Evolutionary conservation across 2,888 invertebrate species (phyloP).

Genomic region (Seira musarum): DNA sequence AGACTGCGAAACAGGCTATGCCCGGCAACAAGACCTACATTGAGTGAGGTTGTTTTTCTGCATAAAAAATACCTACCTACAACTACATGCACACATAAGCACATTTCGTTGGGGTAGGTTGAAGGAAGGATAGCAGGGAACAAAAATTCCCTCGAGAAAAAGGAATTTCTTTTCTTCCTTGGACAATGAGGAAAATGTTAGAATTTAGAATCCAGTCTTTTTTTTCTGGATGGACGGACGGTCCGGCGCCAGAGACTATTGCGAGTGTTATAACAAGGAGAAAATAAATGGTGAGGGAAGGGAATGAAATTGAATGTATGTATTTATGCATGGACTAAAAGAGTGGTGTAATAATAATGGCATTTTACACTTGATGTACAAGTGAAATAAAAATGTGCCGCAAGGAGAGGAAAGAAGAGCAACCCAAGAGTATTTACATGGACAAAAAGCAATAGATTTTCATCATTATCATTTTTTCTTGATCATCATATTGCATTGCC

Average conservation of each 20-base stretch:
- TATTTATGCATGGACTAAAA: neutral
- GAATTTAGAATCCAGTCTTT: constrained; percentile 53
- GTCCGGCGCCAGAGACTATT: constrained; percentile 45
- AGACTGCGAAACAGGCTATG: constrained; percentile 1
- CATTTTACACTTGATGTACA: constrained; percentile 9
- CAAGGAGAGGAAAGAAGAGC: neutral
- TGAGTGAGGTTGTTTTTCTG: constrained; percentile 20
- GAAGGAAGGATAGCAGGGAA: neutral
- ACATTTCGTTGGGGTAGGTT: constrained; percentile 44
- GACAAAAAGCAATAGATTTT: constrained; percentile 4
- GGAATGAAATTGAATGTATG: neutral
- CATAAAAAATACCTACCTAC: constrained; percentile 43
- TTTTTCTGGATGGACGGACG: constrained; percentile 40
- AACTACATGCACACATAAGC: no score
- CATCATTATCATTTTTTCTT: neutral
- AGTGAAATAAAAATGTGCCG: neutral
- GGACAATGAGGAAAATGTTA: constrained; percentile 38
- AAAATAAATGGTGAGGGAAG: constrained; percentile 7
- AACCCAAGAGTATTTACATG: neutral
- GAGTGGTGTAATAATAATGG: neutral
- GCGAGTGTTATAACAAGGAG: neutral
- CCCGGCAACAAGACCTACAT: constrained; percentile 26
- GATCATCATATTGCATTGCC: constrained; percentile 4
- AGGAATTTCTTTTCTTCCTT: constrained; percentile 31
- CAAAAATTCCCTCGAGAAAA: constrained; percentile 21